These are phyloP conservation scores for Anoplopoma fimbria DNA, from an alignment of 2,113 vertebrate genomes.

Conservation along the genomic window DNA sequence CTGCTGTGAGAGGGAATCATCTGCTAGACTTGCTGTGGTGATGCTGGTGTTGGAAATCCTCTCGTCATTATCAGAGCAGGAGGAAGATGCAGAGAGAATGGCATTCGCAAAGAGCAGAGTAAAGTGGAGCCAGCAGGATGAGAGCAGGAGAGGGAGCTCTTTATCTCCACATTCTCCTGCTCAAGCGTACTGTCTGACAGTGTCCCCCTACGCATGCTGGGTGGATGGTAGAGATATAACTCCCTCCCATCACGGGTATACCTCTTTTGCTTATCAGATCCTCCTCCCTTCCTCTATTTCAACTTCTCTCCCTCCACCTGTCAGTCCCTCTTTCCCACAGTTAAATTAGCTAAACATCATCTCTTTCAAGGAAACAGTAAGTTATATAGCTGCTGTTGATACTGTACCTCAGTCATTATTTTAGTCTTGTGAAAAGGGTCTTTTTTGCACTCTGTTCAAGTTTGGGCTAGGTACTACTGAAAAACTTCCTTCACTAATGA, in stretches of 20 bases:
- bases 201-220: constrained; percentile 41
- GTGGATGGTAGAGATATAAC: constrained; percentile 37
- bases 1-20: constrained; percentile 53
- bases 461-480: background rate
- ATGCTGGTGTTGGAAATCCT: constrained; percentile 54
- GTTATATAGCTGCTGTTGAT: constrained; percentile 3
- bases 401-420: background rate
- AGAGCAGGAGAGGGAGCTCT: constrained; percentile 56
- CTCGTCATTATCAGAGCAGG: constrained; percentile 27
- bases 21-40: constrained; percentile 29
- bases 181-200: constrained; percentile 28
- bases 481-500: background rate
- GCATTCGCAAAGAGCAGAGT: constrained; percentile 38
- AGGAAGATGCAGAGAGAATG: constrained; percentile 43
- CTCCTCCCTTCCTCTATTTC: constrained; percentile 53
- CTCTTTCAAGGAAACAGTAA: background rate
- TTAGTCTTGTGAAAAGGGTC: background rate
- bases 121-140: constrained; percentile 43
- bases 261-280: constrained; percentile 68
- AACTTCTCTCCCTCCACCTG: background rate
- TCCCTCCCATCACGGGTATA: constrained; percentile 66
- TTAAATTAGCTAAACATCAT: background rate
- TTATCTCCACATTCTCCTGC: constrained; percentile 45
- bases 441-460: background rate
- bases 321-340: constrained; percentile 39